Evolutionary conservation across 2,888 invertebrate species (phyloP), one percentile per base, ranked within the genome.

Genomic region (Stegana nigrithorax): DNA sequence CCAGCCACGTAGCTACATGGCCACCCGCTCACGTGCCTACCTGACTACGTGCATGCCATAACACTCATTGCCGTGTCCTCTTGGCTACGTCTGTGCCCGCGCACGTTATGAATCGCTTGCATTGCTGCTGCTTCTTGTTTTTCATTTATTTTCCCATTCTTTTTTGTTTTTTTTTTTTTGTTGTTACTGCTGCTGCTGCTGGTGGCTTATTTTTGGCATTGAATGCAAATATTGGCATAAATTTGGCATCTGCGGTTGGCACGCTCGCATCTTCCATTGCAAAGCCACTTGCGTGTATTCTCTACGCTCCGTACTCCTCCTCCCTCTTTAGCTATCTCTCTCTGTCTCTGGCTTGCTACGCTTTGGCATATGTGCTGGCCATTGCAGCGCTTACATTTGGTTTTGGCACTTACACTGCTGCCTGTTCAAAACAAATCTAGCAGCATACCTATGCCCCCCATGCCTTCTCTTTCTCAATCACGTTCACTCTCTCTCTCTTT

Each of bases 211-310:
- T 76, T 77, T 78, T 72, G 73, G 70, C 78, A 77, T 77, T 73
- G 74, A 74, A 76, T 78, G 76, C 76, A 77, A 77, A 77, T 76
- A 77, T 78, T 77, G 76, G 76, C 76, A 76, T 76, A 76, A 74
- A 78, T 77, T 73, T 73, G 64, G 62, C 69, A 67, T 65, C 72
- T 76, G 76, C 66, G 76, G 75, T 78, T 69, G 69, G 64, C 60
- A 59, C 7, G 25, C n/a, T 50, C 26, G 50, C 4, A n/a, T 50
- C n/a, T n/a, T 42, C 6, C 5, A 14, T 2, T n/a, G 42, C 5
- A 7, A n/a, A 12, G n/a, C 17, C 42, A 42, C n/a, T n/a, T 6
- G 42, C 2, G 7, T 10, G 3, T 7, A 42, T 2, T 42, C 42
- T 17, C n/a, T 14, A 42, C 42, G 14, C 8, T 10, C 29, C 10